Evolutionary conservation across 2,113 vertebrate species (phyloP).

Genomic region (Crocuta crocuta): DNA sequence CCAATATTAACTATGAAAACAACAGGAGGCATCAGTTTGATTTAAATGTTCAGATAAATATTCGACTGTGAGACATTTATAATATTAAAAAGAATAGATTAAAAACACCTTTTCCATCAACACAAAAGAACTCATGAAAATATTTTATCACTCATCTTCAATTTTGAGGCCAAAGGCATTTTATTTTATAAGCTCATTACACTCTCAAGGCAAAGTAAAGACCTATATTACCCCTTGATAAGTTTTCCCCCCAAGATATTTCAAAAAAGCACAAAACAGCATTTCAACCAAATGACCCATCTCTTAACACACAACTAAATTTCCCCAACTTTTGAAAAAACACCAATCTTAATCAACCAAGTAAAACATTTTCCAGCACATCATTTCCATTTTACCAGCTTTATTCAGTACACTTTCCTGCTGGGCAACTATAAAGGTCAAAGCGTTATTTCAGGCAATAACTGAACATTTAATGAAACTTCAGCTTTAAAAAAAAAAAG

Average conservation of each 20-base stretch:
- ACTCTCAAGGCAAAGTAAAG: constrained; percentile 38
- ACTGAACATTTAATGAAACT: constrained; percentile 72
- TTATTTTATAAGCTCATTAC: constrained; percentile 4
- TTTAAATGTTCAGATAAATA: constrained; percentile 43
- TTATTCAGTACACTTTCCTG: constrained; percentile 77
- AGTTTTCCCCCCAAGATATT: constrained; percentile 8
- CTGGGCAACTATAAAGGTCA: constrained; percentile 58
- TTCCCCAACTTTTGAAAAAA: constrained; percentile 9
- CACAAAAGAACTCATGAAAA: constrained; percentile 31
- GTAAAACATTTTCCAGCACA: constrained; percentile 75
- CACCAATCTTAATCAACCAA: constrained; percentile 65
- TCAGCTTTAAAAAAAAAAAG: constrained; percentile 76
- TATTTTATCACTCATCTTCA: background rate
- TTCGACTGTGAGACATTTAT: background rate
- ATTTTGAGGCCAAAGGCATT: background rate
- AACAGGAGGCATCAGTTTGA: background rate
- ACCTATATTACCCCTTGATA: background rate
- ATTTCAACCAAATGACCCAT: constrained; percentile 54
- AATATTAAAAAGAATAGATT: background rate
- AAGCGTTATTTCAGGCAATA: constrained; percentile 58
- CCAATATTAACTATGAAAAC: constrained; percentile 14
- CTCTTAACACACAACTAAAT: constrained; percentile 40
- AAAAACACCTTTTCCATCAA: constrained; percentile 20
- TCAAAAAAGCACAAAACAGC: constrained; percentile 69
- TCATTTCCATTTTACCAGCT: constrained; percentile 71